Conservation (phyloP, 2,888 invertebrate genomes). For the Liopterus haemorrhoidalis region DNA sequence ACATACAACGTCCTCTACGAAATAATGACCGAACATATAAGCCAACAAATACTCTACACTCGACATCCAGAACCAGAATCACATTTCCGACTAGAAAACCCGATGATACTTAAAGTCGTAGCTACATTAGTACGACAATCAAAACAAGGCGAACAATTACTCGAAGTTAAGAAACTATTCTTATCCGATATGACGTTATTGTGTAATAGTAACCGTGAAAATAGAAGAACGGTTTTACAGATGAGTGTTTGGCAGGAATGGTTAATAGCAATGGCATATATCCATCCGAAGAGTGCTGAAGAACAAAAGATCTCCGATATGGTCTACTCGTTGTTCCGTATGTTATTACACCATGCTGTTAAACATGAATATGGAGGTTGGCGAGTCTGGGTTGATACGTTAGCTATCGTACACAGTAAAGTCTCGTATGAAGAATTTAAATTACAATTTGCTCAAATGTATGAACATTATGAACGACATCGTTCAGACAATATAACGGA, state of each 20-base stretch:
- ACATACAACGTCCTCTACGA: conserved; percentile 99
- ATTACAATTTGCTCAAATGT: conserved; percentile 95
- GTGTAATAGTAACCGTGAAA: conserved; percentile 95
- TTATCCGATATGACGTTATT: conserved; percentile 97
- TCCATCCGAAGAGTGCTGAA: conserved; percentile 90
- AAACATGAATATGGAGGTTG: conserved; percentile 99
- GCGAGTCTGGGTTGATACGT: conserved; percentile 99
- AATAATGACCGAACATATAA: conserved; percentile 95
- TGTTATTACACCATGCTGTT: conserved; percentile 97
- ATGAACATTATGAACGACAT: conserved; percentile 90
- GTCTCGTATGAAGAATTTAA: conserved; percentile 98
- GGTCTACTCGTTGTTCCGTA: conserved; percentile 95
- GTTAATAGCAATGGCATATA: conserved; percentile 97
- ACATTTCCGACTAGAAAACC: conserved; percentile 91
- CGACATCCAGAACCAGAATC: conserved; percentile 94
- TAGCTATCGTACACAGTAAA: conserved; percentile 99
- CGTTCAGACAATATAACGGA: conserved; percentile 93
- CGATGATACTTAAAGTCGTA: conserved; percentile 97
- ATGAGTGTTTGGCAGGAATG: conserved; percentile 99
- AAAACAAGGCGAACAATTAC: conserved; percentile 82
- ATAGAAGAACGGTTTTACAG: conserved; percentile 92
- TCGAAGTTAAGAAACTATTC: conserved; percentile 93
- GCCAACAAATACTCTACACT: conserved; percentile 88
- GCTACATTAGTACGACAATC: conserved; percentile 95
- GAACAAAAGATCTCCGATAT: conserved; percentile 96